A percentile compares a stretch with the other conserved stretches of the same genome.
These are phyloP conservation scores for Sinohyriopsis cumingii DNA, from an alignment of 2,888 invertebrate genomes.

Conservation along the genomic window DNA sequence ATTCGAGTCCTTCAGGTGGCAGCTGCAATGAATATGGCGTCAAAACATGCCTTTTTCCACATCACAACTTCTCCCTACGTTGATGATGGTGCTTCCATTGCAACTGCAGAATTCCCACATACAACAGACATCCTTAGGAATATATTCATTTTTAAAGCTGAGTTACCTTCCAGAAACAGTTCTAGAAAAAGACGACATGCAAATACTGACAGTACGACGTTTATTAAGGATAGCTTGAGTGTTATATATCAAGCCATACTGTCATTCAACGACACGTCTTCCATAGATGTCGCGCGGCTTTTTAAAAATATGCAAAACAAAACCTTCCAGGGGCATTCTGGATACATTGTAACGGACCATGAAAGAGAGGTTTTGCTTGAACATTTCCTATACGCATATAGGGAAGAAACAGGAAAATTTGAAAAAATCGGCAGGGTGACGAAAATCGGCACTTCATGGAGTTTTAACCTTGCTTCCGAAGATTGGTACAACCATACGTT, in stretches of 20 bases:
- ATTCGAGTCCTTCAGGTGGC: constrained; percentile 21
- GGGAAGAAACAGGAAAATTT: too few relatives aligned
- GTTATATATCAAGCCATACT: constrained; percentile 10
- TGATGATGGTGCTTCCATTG: background rate
- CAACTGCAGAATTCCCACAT: too few relatives aligned
- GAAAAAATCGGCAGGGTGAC: too few relatives aligned
- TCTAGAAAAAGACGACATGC: too few relatives aligned
- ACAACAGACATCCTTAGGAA: too few relatives aligned
- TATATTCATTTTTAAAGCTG: too few relatives aligned
- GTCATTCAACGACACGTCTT: background rate
- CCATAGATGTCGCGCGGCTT: constrained; percentile 4
- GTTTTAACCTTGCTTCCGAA: too few relatives aligned
- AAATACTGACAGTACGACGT: background rate
- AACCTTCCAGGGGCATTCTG: constrained; percentile 13
- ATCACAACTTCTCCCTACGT: constrained; percentile 14
- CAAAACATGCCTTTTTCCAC: constrained; percentile 30
- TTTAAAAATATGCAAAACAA: constrained; percentile 15
- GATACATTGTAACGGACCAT: constrained; percentile 14
- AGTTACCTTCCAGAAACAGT: too few relatives aligned
- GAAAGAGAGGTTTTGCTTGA: constrained; percentile 23
- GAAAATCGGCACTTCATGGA: too few relatives aligned
- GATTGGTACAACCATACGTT: too few relatives aligned
- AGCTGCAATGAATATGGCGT: constrained; percentile 10
- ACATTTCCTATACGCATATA: too few relatives aligned
- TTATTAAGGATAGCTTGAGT: constrained; percentile 8